phyloP scores from a whole-genome alignment of 2,113 vertebrate genomes.

The Scomber scombrus region DNA sequence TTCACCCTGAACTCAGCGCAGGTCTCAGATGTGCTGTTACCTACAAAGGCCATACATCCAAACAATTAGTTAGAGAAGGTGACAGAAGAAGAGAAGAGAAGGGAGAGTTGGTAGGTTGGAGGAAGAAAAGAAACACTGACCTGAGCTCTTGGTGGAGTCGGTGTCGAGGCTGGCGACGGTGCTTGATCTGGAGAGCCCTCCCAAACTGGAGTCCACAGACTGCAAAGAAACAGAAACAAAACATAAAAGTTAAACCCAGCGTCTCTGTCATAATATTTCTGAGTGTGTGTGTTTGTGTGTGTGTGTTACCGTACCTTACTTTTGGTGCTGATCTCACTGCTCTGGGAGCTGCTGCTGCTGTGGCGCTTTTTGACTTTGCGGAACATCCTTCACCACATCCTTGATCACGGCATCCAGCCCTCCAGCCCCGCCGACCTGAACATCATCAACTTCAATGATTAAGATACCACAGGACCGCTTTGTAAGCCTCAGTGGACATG shows the following conservation, averaged over 20 bases:
- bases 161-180: conserved; percentile 98
- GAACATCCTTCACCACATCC: conserved; percentile 92
- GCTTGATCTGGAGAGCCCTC: conserved; percentile 96
- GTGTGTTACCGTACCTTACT: conserved; percentile 90
- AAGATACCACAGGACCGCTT: no score
- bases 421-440: conserved; percentile 54
- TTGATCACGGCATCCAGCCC: conserved; percentile 69
- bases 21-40: conserved; percentile 91
- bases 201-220: conserved; percentile 99
- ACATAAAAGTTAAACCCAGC: no score
- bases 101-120: neutral
- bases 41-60: conserved; percentile 42
- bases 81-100: neutral
- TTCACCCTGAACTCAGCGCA: conserved; percentile 96
- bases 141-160: conserved; percentile 97
- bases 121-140: conserved; percentile 72
- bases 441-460: neutral
- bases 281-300: conserved; percentile 7
- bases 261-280: neutral
- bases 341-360: conserved; percentile 99
- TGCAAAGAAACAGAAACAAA: conserved; percentile 62
- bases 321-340: conserved; percentile 98
- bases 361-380: conserved; percentile 98
- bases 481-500: no score
- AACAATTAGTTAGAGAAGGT: neutral